Conservation (phyloP, 2,888 invertebrate species). For the Lithophane socia region DNA sequence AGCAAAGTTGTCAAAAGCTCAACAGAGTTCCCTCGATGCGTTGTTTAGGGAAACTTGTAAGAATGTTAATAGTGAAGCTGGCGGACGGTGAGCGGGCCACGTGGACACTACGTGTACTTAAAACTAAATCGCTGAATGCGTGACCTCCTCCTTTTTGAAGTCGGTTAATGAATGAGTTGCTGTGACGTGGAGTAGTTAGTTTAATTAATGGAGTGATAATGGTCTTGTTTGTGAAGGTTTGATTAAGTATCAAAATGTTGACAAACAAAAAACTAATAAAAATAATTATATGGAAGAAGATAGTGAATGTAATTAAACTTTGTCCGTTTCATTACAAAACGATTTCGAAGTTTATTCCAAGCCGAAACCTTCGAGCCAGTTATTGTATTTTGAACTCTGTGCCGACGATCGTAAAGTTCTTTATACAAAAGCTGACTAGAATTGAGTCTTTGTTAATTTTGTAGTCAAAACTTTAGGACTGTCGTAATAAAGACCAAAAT, state of each 20-base stretch:
- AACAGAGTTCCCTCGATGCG: conserved; percentile 78
- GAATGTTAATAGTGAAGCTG: conserved; percentile 49
- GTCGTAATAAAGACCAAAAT: background rate
- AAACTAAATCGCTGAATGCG: background rate
- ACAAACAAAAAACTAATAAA: background rate
- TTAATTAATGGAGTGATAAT: background rate
- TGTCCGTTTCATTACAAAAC: background rate
- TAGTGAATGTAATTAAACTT: background rate
- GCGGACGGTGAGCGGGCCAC: conserved; percentile 7
- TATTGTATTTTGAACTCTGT: background rate
- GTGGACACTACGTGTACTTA: background rate
- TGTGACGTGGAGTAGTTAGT: background rate
- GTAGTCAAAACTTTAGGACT: background rate
- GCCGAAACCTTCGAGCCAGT: background rate
- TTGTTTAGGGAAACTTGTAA: conserved; percentile 76
- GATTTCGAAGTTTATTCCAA: background rate
- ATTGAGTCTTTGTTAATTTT: background rate
- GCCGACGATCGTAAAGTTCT: background rate
- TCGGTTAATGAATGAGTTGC: background rate
- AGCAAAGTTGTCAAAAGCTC: conserved; percentile 86
- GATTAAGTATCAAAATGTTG: background rate
- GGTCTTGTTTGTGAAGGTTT: background rate
- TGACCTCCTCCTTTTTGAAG: background rate
- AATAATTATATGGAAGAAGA: background rate
- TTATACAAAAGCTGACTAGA: background rate